Evolutionary conservation across 1,140 invertebrate species (phyloP).

Genomic region (Nymphalis io): DNA sequence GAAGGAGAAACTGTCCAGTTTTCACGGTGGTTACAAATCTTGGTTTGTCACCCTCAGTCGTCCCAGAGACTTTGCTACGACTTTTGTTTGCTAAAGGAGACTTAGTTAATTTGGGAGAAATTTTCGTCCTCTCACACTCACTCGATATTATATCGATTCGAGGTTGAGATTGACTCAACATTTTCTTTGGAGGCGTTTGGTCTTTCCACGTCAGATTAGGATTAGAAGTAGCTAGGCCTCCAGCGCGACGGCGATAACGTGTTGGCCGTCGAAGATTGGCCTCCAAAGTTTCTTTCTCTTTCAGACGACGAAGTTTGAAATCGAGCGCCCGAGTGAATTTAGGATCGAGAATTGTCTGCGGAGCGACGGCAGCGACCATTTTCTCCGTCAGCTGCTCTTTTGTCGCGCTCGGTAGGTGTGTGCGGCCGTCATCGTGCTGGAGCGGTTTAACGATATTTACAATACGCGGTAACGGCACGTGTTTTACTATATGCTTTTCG

Average conservation of each 20-base stretch:
- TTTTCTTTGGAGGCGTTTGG: conserved; percentile 42
- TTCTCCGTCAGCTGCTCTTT: conserved; percentile 31
- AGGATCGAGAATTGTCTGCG: conserved; percentile 67
- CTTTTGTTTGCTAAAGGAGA: conserved; percentile 44
- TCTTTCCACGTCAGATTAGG: conserved; percentile 53
- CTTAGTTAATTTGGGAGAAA: conserved; percentile 49
- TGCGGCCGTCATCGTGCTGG: conserved; percentile 47
- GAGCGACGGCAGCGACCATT: conserved; percentile 46
- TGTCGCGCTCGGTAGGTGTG: conserved; percentile 35
- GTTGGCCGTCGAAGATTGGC: conserved; percentile 64
- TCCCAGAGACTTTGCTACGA: conserved; percentile 39
- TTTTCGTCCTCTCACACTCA: conserved; percentile 42
- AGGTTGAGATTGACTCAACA: conserved; percentile 60
- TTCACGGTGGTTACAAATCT: conserved; percentile 90
- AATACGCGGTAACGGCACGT: conserved; percentile 41
- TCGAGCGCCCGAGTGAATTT: conserved; percentile 85
- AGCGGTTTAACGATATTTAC: conserved; percentile 67
- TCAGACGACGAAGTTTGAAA: conserved; percentile 83
- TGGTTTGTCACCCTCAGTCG: conserved; percentile 58
- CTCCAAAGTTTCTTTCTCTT: conserved; percentile 80
- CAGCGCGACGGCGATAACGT: conserved; percentile 46
- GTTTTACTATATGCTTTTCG: conserved; percentile 25
- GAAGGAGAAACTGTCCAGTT: conserved; percentile 88
- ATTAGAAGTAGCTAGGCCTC: conserved; percentile 51
- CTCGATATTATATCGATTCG: conserved; percentile 49